These are phyloP conservation scores for Orientallactaga bullata DNA, from an alignment of 2,113 vertebrate species.

Conservation along the genomic window DNA sequence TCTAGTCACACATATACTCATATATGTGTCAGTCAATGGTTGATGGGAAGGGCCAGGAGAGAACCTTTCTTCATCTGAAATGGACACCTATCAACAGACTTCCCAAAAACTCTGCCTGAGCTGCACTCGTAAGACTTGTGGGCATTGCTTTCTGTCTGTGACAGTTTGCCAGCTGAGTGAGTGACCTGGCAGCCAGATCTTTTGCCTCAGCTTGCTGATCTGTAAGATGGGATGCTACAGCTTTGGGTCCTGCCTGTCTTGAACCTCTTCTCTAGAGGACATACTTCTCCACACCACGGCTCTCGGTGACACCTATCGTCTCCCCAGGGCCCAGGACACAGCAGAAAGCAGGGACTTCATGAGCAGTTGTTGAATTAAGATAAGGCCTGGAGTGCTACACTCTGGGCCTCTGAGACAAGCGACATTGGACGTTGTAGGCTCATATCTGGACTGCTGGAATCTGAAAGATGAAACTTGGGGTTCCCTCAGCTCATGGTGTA, in stretches of 20 bases:
- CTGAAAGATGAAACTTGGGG: background rate
- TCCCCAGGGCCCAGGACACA: background rate
- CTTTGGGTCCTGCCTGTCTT: background rate
- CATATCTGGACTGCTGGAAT: background rate
- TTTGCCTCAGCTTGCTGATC: background rate
- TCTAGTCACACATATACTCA: background rate
- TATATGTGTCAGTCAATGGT: background rate
- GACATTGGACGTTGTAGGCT: background rate
- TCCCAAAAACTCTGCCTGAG: background rate
- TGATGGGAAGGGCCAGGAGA: background rate
- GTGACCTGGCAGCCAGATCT: background rate
- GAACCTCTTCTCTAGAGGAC: background rate
- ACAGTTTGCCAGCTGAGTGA: background rate
- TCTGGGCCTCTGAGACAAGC: background rate
- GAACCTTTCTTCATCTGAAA: background rate
- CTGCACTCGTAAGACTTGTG: no score
- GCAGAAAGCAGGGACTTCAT: background rate
- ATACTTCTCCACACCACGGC: background rate
- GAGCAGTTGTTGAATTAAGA: background rate
- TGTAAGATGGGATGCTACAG: background rate
- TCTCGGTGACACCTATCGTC: background rate
- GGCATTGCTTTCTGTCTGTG: background rate
- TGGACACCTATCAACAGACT: fast-evolving
- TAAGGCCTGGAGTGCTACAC: background rate
- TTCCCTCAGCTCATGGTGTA: no score